Evolutionary conservation across 2,113 vertebrate species (phyloP).

Genomic region (Polypterus senegalus): DNA sequence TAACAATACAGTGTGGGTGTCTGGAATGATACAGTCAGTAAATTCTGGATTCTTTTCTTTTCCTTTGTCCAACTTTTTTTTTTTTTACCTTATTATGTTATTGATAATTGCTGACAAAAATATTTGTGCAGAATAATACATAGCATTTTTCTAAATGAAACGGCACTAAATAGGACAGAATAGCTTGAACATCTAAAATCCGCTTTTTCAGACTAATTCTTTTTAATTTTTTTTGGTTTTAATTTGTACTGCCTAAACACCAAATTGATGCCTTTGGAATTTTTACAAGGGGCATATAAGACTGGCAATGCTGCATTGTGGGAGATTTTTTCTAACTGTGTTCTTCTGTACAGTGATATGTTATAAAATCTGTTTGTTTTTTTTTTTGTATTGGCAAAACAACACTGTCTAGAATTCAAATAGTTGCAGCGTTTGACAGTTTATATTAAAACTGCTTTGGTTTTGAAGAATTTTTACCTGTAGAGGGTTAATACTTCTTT

Average conservation of each 20-base stretch:
- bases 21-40: no score
- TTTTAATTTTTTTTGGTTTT: conserved; percentile 15
- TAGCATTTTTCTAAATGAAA: no score
- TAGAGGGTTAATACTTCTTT: no score
- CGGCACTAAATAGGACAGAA: background rate
- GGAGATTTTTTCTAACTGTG: conserved; percentile 17
- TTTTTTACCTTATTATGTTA: no score
- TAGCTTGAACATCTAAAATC: conserved; percentile 18
- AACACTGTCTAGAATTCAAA: no score
- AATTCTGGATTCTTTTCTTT: no score
- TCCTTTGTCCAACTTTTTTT: no score
- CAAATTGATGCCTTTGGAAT: conserved; percentile 47
- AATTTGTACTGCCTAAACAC: conserved; percentile 38
- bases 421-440: no score
- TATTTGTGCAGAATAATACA: no score
- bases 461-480: no score
- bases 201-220: conserved; percentile 17
- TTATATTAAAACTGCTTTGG: no score
- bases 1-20: background rate
- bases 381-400: conserved; percentile 7
- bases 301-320: conserved; percentile 20
- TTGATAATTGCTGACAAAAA: no score
- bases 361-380: conserved; percentile 13
- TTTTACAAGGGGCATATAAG: conserved; percentile 21
- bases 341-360: conserved; percentile 18